These are phyloP conservation scores for Cladorhizidae sp. DNA, from an alignment of 37 sponge, comb jelly and placozoan genomes.

Conservation along the genomic window DNA sequence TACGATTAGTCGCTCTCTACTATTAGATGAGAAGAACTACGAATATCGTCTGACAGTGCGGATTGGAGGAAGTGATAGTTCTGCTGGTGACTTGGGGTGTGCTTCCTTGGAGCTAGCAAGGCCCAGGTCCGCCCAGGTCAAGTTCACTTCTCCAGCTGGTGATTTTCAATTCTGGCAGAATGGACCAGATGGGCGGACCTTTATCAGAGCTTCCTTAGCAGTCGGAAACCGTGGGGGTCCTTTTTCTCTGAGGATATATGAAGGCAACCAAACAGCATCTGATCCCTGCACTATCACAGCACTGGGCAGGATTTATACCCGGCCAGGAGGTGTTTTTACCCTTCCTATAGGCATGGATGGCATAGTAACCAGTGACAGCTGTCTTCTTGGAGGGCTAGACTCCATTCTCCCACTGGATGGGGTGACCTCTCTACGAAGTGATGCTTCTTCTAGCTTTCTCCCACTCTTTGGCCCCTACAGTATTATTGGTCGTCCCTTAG, in stretches of 20 bases:
- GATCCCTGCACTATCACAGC: not conserved
- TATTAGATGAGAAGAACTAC: not conserved
- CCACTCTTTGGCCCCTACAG: conserved; percentile 61
- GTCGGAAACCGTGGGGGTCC: not conserved
- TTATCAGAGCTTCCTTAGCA: conserved; percentile 15
- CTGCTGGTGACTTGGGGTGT: conserved; percentile 28
- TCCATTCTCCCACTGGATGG: not conserved
- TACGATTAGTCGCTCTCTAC: not conserved
- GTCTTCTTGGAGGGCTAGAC: conserved; percentile 27
- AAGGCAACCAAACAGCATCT: not conserved
- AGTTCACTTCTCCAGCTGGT: conserved; percentile 5
- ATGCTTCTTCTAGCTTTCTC: conserved; percentile 7
- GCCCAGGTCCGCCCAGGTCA: conserved; percentile 17
- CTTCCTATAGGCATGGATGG: not conserved
- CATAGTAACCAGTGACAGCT: conserved; percentile 21
- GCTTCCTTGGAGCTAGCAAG: not conserved
- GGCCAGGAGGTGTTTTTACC: not conserved
- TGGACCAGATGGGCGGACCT: conserved; percentile 44
- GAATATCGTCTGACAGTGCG: not conserved
- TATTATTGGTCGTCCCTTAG: conserved; percentile 36
- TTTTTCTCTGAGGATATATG: not conserved
- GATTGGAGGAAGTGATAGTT: conserved; percentile 12
- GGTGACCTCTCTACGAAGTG: not conserved
- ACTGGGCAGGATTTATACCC: not conserved
- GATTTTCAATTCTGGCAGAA: conserved; percentile 47